Conservation (phyloP, 2,888 invertebrate genomes). For the Alviniconcha strummeri region DNA sequence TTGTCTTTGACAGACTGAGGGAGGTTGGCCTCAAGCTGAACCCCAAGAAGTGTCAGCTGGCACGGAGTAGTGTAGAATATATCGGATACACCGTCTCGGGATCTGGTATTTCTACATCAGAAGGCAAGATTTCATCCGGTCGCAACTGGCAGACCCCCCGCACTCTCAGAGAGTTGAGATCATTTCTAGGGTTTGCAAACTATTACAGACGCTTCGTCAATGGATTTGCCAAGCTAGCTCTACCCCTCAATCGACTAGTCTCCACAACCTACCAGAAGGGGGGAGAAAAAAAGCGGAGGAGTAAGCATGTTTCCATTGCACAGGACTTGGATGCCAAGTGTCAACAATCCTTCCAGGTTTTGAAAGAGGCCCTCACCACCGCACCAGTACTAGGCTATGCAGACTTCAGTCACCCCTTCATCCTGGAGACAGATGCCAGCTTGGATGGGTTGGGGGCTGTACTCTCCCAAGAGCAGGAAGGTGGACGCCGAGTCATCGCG, state of each 20-base stretch:
- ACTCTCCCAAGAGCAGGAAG: slow-evolving; percentile 32
- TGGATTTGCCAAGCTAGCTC: slow-evolving; percentile 39
- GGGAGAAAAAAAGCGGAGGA: neutral
- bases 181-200: slow-evolving; percentile 42
- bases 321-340: neutral
- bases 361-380: slow-evolving; percentile 19
- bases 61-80: slow-evolving; percentile 25
- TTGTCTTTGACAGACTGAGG: slow-evolving; percentile 37
- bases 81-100: slow-evolving; percentile 40
- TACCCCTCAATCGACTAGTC: slow-evolving; percentile 35
- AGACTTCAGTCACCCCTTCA: slow-evolving; percentile 27
- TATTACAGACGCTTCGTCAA: slow-evolving; percentile 42
- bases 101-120: slow-evolving; percentile 20
- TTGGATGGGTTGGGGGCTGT: slow-evolving; percentile 33
- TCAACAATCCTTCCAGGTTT: neutral
- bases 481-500: slow-evolving; percentile 34
- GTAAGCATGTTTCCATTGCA: neutral
- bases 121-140: slow-evolving; percentile 29
- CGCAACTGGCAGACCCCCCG: slow-evolving; percentile 28
- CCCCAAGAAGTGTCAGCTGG: slow-evolving; percentile 45
- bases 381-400: slow-evolving; percentile 8
- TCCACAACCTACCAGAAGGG: neutral
- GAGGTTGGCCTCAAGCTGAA: slow-evolving; percentile 38
- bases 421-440: slow-evolving; percentile 27
- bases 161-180: neutral